Base-by-base conservation (phyloP, 2,113 vertebrate species). In the Python bivittatus region DNA sequence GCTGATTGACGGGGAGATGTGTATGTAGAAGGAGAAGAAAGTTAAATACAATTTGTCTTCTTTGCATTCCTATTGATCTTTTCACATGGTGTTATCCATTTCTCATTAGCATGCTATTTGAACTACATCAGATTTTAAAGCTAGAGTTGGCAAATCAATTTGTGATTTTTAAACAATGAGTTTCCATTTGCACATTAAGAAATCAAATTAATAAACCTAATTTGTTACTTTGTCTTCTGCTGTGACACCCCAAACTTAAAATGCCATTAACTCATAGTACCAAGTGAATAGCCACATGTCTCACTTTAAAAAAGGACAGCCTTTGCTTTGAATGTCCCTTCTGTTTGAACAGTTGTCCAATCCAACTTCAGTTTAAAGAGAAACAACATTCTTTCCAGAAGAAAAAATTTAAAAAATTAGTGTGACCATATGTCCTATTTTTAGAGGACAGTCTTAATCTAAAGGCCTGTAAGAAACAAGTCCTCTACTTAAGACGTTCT, bases 21-120 rank as follows among this genome's bases (percentile, higher is more conserved):
- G 44, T 44, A 15, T 56, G 15, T 56, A 13, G 17, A 56, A 17
- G 58, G 91, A 93, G 94, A 96, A 90, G 92, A 90, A 96, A 96
- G 93, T 94, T 96, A 94, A 86, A 94, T 84, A 68, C 25, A 61
- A 86, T 94, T 91, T 61, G 64, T 97, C 96, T 96, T 94, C 84
- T 90, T 86, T 92, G 42, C 44, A 91, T 90, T 94, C 92, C 93
- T 86, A 94, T 91, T 95, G 94, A 95, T 93, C 94, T 91, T 79
- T 84, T 90, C 88, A 88, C 91, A 92, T 93, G 87, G 92, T 85
- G 7, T 64, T 93, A 92, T 52, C 89, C 92, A 94, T 91, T 95
- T 94, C 58, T 56, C 91, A 95, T 93, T 95, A 91, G 72, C 93
- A 94, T 96, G 94, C 94, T 94, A 90, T 94, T 94, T 95, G 91